Evolutionary conservation across 1,140 invertebrate genomes (phyloP), one percentile per base, ranked within the genome.

Genomic region (Lordiphosa mommai): DNA sequence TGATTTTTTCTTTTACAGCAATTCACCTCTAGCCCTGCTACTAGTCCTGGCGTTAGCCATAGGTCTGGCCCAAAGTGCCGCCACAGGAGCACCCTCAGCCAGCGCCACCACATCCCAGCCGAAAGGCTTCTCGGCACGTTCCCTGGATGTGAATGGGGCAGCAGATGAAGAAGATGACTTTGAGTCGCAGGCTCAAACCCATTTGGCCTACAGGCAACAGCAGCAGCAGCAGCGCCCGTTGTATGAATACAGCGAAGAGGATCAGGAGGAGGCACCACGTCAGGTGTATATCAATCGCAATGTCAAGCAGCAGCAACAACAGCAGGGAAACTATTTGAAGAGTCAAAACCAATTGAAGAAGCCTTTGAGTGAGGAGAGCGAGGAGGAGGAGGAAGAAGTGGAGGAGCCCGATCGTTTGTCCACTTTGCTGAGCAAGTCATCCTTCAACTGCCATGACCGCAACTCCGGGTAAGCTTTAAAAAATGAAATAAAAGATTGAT

Each of bases 381-480:
- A 85, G 48, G 80, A 87, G 58, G 90, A 95, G 61, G 93, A 94
- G 53, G 94, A 96, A 88, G 94, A 96, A 88, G 94, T 95, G 64
- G 94, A 95, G 72, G 95, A 96, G 77, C 96, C 96, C 2, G 96
- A 97, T 89, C 92, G 95, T 71, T 90, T 97, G 5, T 93, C 93
- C 8, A 89, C 94, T 33, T 90, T 97, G 14, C 90, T 97, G 41
- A 93, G 94, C 38, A 93, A 96, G 74, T 96, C 95, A 46, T 95
- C 95, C 86, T 97, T 97, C 88, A 91, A 92, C 76, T 97, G 96
- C 86, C 90, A 91, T 27, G 92, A 91, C 63, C 94, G 93, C 69
- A 94, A 95, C 72, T 95, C 95, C 12, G 96, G 96, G 88, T 88
- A 52, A 47, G 65, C 17, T 9, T 14, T 1, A 10, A 1, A 20